Evolutionary conservation across 2,888 invertebrate species (phyloP).

Genomic region (Agonopterix alstromeriana): DNA sequence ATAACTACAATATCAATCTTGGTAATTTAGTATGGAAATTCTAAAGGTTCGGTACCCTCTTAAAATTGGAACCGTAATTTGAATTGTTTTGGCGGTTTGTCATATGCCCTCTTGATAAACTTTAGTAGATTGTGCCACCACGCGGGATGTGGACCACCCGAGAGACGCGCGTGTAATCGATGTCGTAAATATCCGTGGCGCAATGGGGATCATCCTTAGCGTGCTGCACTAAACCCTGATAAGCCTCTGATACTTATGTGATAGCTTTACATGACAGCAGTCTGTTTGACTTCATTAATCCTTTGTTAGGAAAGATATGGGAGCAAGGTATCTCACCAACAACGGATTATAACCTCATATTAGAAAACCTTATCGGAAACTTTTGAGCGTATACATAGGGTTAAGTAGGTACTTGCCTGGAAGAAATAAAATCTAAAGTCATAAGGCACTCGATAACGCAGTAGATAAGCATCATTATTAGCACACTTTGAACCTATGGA

Average conservation of each 20-base stretch:
- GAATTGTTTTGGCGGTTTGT: neutral
- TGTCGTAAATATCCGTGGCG: conserved; percentile 63
- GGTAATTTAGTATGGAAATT: too few relatives aligned
- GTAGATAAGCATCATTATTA: neutral
- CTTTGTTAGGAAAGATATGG: conserved; percentile 5
- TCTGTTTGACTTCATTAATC: conserved; percentile 42
- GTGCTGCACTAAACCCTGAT: conserved; percentile 46
- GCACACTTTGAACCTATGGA: neutral
- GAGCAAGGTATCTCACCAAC: neutral
- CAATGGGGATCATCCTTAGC: conserved; percentile 53
- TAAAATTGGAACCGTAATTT: too few relatives aligned
- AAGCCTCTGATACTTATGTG: conserved; percentile 34
- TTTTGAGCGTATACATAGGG: too few relatives aligned
- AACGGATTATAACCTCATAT: too few relatives aligned
- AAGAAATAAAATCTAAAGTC: too few relatives aligned
- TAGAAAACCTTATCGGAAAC: too few relatives aligned
- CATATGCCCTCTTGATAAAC: conserved; percentile 50
- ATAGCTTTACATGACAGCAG: conserved; percentile 25
- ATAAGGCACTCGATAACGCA: neutral
- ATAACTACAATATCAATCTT: too few relatives aligned
- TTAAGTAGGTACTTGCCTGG: too few relatives aligned
- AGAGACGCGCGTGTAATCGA: conserved; percentile 37
- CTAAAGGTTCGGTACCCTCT: too few relatives aligned
- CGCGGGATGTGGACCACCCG: conserved; percentile 48
- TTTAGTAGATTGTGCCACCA: conserved; percentile 28